Evolutionary conservation across 2,113 vertebrate species (phyloP).

Genomic region (Myrmecophaga tridactyla): DNA sequence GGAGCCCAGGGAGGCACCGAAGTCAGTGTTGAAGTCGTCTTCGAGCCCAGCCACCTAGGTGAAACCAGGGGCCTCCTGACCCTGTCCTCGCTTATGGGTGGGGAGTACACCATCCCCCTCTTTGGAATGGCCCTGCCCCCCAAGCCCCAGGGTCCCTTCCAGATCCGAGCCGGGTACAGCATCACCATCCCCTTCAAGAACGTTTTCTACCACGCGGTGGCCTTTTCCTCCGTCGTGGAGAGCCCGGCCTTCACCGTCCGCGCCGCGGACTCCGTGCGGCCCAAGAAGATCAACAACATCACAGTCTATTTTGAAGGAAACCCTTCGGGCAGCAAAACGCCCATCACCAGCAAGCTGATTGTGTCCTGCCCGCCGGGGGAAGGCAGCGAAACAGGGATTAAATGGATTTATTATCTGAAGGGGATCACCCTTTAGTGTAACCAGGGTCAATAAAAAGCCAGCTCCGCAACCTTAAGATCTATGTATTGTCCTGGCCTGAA

Average conservation of each 20-base stretch:
- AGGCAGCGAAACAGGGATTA: constrained; percentile 67
- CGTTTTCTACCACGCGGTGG: constrained; percentile 83
- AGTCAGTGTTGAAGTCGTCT: constrained; percentile 85
- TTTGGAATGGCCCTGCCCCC: constrained; percentile 84
- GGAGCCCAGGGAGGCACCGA: constrained; percentile 84
- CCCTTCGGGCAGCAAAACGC: constrained; percentile 40
- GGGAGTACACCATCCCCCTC: constrained; percentile 88
- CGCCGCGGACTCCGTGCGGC: constrained; percentile 73
- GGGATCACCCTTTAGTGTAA: constrained; percentile 77
- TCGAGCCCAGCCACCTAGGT: constrained; percentile 89
- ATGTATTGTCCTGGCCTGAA: neutral
- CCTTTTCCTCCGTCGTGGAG: constrained; percentile 85
- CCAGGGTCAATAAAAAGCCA: neutral
- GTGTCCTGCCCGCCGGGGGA: constrained; percentile 80
- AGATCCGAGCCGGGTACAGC: constrained; percentile 80
- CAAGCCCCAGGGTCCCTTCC: constrained; percentile 89
- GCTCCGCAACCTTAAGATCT: neutral
- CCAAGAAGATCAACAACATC: constrained; percentile 85
- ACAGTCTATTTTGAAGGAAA: constrained; percentile 82
- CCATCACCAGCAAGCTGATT: constrained; percentile 84
- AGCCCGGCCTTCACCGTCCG: constrained; percentile 85
- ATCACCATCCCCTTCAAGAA: constrained; percentile 92
- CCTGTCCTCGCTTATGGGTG: constrained; percentile 81
- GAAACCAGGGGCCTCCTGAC: constrained; percentile 83
- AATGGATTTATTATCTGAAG: constrained; percentile 90